These are phyloP conservation scores for Coluber constrictor DNA, from an alignment of 2,797 vertebrate genomes.

Conservation along the genomic window DNA sequence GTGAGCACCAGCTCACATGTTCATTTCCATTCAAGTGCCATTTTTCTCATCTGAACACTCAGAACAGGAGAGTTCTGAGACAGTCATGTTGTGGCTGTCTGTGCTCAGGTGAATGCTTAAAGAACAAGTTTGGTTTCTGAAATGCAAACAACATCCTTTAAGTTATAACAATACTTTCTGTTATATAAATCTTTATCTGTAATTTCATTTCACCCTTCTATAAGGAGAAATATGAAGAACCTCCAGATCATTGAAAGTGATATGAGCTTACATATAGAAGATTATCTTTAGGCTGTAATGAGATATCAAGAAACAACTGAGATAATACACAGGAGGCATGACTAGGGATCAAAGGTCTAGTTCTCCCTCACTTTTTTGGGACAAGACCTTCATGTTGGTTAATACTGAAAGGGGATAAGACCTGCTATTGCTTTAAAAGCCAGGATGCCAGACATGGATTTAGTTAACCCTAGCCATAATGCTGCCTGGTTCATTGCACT, in stretches of 20 bases:
- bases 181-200: neutral
- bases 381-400: neutral
- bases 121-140: neutral
- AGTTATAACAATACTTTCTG: neutral
- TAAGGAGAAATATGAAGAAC: neutral
- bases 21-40: neutral
- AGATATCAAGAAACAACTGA: neutral
- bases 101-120: neutral
- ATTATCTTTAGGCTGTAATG: neutral
- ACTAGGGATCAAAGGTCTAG: neutral
- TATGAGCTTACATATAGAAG: neutral
- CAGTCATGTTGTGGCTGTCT: neutral
- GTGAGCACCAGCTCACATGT: neutral
- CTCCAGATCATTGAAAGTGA: neutral
- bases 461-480: neutral
- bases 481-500: neutral
- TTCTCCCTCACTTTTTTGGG: neutral
- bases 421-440: neutral
- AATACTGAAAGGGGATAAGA: neutral
- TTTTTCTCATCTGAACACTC: neutral
- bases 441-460: neutral
- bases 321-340: neutral
- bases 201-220: neutral
- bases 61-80: neutral
- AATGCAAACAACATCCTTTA: neutral